Base-by-base conservation (phyloP, 1,140 invertebrate species). In the Mamestra configurata region DNA sequence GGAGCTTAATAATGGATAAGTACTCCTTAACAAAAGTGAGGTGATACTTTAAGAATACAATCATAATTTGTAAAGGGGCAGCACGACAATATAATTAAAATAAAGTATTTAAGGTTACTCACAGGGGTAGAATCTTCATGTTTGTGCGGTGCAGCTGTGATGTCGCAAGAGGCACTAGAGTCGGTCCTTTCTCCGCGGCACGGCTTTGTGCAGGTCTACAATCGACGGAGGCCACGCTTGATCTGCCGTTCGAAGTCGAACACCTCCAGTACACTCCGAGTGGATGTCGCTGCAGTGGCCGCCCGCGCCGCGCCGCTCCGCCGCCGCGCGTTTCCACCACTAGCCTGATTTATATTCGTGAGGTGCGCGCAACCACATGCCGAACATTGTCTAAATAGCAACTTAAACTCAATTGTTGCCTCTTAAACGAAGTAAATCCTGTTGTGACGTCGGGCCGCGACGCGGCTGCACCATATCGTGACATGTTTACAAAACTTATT, bases 61-160 rank as follows among this genome's bases (percentile, higher is more conserved):
- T 53, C 20, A 51, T 40, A 10, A 43, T 15, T 8, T 35, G 31
- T n/a, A n/a, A n/a, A n/a, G 37, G 18, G 49, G 3, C 15, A 64
- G 55, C 31, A 73, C 10, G 49, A 35, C 59, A 11, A 40, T 66
- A 66, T 11, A n/a, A n/a, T 64, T 68, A 51, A 70, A 79, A 57
- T 66, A 64, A 78, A 82, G 71, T 79, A 64, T 72, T 51, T 61
- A 68, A 61, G 64, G 59, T 71, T 86, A 93, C 93, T 94, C 77
- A 94, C 93, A 94, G 72, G 72, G 89, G 89, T 82, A 92, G 81
- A 73, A 92, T 92, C 84, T 88, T 94, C 92, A 94, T 94, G 86
- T 84, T 89, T 85, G 55, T 87, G 82, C 85, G 72, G 59, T 82
- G 71, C 77, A 66, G 79, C 66, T 61, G 81, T 77, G 80, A 75